Base-by-base conservation (phyloP, 2,113 vertebrate genomes). In the Trachemys scripta region DNA sequence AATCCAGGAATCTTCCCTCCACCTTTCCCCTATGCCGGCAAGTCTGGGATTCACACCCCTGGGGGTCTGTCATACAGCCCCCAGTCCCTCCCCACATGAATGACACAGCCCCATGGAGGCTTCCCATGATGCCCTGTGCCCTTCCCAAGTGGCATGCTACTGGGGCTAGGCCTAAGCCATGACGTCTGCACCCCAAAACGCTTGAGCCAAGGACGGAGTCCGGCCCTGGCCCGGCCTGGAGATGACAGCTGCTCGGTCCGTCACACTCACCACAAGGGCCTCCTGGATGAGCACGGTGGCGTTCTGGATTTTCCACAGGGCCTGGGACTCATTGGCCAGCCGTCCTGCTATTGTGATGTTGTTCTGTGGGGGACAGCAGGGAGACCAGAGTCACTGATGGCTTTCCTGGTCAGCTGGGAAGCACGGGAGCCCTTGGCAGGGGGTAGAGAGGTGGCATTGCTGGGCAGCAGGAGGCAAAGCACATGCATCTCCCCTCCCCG, bases 261-360 rank as follows among this genome's bases (percentile, higher is more conserved):
- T 24, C 50, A 2, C 0, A 97, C 98, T 97, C 92, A 98, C 98
- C 98, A 98, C 92, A 2, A 98, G 86, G n/a, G 49, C 92, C 87
- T 98, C 95, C 87, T 98, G 98, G 0, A 82, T 62, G 14, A 86
- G 83, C 80, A 98, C 93, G 1, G 91, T 94, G 59, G 97, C 93
- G 69, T 92, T 97, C 14, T 97, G 92, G 87, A 98, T 84, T 20
- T 56, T 75, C 81, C 84, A 90, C 24, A 99, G 97, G 0, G 93
- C 93, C 10, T 0, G 57, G 2, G 97, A 95, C 54, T 98, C 98
- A 0, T 95, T 49, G 0, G 90, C 95, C 38, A 99, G 95, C 47
- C 76, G 81, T 22, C 29, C 95, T 0, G 83, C 92, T 90, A 98
- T 92, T 0, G 54, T 84, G 86, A 95, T 1, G 3, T 97, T 91